These are phyloP conservation scores for crab-eating macaque (Macaca fascicularis) DNA, from an alignment of 2,113 vertebrate species.

Conservation along the genomic window T2T-MFA8v1.1 NC_088376.1:51412501-51413000, in stretches of 20 bases:
- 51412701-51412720: too few species aligned
- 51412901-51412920: neutral
- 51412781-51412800: neutral
- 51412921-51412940: neutral
- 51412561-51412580: too few species aligned
- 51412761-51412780: neutral
- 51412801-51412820: neutral
- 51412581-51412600: too few species aligned
- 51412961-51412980: neutral
- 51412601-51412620: too few species aligned
- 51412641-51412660: too few species aligned
- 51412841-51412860: neutral
- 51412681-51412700: too few species aligned
- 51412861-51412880: neutral
- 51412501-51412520: too few species aligned
- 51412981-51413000: neutral
- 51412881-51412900: neutral
- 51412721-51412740: too few species aligned
- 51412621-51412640: too few species aligned
- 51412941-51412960: neutral
- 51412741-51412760: neutral
- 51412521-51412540: too few species aligned
- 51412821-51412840: neutral
- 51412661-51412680: too few species aligned
- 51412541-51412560: too few species aligned